Percentiles rank a stretch among this genome's conserved stretches.
Conservation (phyloP, 2,888 invertebrate genomes). For the Heliconius ismenius region DNA sequence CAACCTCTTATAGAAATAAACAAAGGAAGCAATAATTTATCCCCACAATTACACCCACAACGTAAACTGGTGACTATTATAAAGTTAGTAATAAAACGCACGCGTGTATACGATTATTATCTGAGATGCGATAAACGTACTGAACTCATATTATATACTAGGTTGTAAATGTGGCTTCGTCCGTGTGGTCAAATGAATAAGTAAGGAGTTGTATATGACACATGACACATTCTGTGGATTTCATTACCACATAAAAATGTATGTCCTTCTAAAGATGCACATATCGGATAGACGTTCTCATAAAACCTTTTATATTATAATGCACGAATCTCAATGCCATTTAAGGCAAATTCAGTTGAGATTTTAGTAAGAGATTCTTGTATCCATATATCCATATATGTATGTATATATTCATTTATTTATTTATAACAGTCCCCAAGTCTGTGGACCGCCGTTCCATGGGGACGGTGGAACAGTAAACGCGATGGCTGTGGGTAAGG, state of each 20-base stretch:
- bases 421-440: no score
- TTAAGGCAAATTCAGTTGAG: slow-evolving; percentile 41
- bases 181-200: no score
- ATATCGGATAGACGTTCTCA: slow-evolving; percentile 42
- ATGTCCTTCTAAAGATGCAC: slow-evolving; percentile 45
- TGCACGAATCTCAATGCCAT: slow-evolving; percentile 36
- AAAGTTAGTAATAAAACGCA: slow-evolving; percentile 56
- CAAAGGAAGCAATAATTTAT: slow-evolving; percentile 25
- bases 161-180: no score
- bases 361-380: slow-evolving; percentile 38
- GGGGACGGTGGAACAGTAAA: no score
- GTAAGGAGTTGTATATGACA: no score
- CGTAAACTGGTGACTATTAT: slow-evolving; percentile 25
- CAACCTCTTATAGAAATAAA: slow-evolving; percentile 3
- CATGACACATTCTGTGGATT: slow-evolving; percentile 30
- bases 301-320: slow-evolving; percentile 44
- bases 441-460: no score
- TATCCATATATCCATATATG: background rate
- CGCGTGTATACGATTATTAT: slow-evolving; percentile 42
- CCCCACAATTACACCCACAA: slow-evolving; percentile 12
- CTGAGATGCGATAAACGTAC: slow-evolving; percentile 35
- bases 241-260: slow-evolving; percentile 42
- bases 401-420: no score
- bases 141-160: slow-evolving; percentile 31
- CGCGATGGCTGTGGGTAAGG: no score